phyloP scores from a whole-genome alignment of 2,113 vertebrate species.

The Cepphus grylle region DNA sequence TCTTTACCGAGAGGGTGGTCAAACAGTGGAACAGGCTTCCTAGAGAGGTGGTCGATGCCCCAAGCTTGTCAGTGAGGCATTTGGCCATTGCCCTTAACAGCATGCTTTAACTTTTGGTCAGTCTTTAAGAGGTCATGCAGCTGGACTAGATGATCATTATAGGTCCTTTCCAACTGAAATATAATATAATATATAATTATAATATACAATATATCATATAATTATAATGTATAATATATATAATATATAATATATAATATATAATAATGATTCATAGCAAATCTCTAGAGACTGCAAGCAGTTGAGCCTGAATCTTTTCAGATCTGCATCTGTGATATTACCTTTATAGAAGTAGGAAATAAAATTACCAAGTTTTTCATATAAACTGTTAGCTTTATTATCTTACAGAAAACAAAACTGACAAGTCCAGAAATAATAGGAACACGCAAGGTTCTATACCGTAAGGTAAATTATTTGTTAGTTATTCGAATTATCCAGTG shows the following conservation, averaged over 20 bases:
- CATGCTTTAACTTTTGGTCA: not conserved
- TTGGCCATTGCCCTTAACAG: too few species aligned
- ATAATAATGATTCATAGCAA: not conserved
- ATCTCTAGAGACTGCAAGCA: not conserved
- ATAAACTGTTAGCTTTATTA: not conserved
- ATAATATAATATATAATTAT: not conserved
- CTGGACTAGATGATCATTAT: not conserved
- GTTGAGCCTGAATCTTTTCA: not conserved
- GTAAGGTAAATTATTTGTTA: not conserved
- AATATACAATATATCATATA: not conserved
- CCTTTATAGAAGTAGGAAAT: not conserved
- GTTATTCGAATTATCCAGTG: not conserved
- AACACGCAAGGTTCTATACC: not conserved
- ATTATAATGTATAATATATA: too few species aligned
- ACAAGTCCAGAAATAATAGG: not conserved
- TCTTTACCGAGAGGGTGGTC: too few species aligned
- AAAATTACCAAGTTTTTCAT: not conserved
- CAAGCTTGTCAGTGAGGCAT: too few species aligned
- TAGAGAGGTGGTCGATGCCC: too few species aligned
- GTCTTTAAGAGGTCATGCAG: not conserved
- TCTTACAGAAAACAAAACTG: not conserved
- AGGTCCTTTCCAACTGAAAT: not conserved
- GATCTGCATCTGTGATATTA: not conserved
- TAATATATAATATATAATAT: not conserved
- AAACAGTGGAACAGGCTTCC: too few species aligned